Base-by-base conservation (phyloP, 2,113 vertebrate genomes). In the Elaphurus davidianus region DNA sequence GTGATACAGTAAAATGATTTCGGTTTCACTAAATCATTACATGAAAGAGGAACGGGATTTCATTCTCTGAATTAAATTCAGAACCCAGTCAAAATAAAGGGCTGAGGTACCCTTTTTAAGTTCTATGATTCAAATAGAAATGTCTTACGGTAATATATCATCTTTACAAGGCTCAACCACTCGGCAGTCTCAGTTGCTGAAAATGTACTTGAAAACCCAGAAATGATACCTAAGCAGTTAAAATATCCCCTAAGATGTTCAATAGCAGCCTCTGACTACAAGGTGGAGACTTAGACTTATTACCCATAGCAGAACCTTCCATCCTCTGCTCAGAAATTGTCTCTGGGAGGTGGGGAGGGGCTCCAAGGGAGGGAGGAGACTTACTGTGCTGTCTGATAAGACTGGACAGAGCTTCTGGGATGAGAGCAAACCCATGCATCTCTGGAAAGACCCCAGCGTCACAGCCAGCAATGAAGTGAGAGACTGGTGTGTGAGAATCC, bases 101-200 rank as follows among this genome's bases (percentile, higher is more conserved):
- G 25, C 9, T 33, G 6, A n/a, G 16, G 30, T 96, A 45, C 74
- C 36, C 79, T 84, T 95, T 98, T 88, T 36, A 43, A 95, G 87
- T 88, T 93, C 78, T 84, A 3, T 55, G n/a, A 96, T 91, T 87
- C 78, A 88, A 59, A 64, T 85, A 91, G 52, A 91, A 95, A 91
- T 76, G 33, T 52, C 23, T 81, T 90, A 40, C 27, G 23, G 33
- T 81, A 87, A 45, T 50, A 90, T 45, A 33, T 97, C 21, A 85
- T 57, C 47, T 92, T 21, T 64, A 23, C 85, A 57, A 89, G 74
- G 10, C 23, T 52, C 23, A 81, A 52, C 16, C 43, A 87, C 15
- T 60, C 2, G 2, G 6, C 40, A 88, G 2, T 85, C 52, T 95
- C 76, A 95, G 8, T 76, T 86, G 23, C 64, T 95, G 28, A 76